Conservation (phyloP, 2,113 vertebrate genomes). For the Buteo buteo region DNA sequence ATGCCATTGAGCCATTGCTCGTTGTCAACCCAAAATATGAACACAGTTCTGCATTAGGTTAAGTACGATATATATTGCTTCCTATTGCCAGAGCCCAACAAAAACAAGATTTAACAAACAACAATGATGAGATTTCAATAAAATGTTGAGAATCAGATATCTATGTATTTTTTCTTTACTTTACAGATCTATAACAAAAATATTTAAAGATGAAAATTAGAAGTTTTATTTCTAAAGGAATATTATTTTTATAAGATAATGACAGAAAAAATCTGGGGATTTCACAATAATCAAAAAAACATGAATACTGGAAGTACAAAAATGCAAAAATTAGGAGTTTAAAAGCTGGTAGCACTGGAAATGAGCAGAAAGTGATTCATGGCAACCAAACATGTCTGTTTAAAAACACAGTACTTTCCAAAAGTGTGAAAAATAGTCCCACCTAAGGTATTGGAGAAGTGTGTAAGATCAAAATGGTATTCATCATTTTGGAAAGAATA, state of each 20-base stretch:
- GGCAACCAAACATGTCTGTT: not conserved
- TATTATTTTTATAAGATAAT: not conserved
- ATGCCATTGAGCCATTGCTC: not conserved
- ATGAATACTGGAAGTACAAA: not conserved
- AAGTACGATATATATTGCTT: not conserved
- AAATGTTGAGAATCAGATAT: not conserved
- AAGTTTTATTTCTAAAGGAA: not conserved
- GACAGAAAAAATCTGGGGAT: not conserved
- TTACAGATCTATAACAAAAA: not conserved
- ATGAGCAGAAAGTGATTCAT: not conserved
- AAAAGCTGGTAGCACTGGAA: not conserved
- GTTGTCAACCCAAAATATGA: not conserved
- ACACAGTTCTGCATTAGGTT: not conserved
- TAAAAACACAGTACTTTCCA: not conserved
- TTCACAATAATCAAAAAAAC: not conserved
- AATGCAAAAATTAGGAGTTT: not conserved
- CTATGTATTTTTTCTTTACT: not conserved
- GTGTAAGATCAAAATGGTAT: not conserved
- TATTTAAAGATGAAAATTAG: not conserved
- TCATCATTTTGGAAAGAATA: not conserved
- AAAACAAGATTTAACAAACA: not conserved
- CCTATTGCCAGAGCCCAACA: not conserved
- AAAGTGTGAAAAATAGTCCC: not conserved
- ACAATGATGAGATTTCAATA: not conserved
- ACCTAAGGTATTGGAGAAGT: not conserved